Percentiles rank a stretch among this genome's conserved stretches.
phyloP scores from a whole-genome alignment of 2,113 vertebrate species.

The Megatriorchis doriae region DNA sequence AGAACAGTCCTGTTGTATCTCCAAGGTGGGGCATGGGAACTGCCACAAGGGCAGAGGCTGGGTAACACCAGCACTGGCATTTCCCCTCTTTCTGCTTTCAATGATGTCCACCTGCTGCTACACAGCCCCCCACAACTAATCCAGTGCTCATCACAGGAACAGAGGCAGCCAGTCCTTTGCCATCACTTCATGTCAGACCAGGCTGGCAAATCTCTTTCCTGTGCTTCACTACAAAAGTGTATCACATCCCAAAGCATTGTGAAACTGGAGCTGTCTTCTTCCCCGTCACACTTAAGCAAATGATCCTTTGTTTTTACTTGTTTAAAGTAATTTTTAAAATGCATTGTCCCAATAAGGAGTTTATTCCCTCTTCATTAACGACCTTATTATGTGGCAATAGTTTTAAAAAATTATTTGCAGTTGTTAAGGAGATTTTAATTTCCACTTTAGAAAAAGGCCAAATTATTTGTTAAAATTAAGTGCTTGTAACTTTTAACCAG shows the following conservation, averaged over 20 bases:
- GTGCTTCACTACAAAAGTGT: background rate
- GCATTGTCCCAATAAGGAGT: background rate
- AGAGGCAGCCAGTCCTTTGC: background rate
- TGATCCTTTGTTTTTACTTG: background rate
- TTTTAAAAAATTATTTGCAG: background rate
- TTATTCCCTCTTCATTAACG: background rate
- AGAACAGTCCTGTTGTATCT: rapidly evolving
- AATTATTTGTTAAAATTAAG: background rate
- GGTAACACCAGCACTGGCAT: background rate
- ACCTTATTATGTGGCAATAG: background rate
- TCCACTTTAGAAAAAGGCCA: background rate
- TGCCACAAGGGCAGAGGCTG: background rate
- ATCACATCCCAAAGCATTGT: too few species aligned
- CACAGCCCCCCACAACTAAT: background rate
- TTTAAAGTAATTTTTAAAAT: background rate
- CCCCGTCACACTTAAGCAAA: background rate
- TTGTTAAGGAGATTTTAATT: background rate
- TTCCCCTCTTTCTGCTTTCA: background rate
- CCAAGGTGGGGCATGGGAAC: background rate
- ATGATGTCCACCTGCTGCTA: background rate
- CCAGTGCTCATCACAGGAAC: background rate
- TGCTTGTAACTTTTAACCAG: background rate
- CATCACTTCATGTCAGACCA: background rate
- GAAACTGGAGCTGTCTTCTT: background rate
- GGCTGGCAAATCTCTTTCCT: background rate